Base-by-base conservation (phyloP, 1,140 invertebrate species). In the Cotesia vestalis region DNA sequence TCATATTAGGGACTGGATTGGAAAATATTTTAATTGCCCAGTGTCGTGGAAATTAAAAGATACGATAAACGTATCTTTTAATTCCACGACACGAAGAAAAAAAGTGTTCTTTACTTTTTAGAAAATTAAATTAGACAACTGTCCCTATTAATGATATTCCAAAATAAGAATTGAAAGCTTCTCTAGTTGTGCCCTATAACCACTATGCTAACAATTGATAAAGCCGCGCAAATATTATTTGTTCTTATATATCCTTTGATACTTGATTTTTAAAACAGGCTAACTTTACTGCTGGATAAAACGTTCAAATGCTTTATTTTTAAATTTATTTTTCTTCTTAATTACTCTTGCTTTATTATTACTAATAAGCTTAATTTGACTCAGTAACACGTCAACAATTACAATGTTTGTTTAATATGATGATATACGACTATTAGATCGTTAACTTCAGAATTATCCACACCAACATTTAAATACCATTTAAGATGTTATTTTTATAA, bases 11-110 rank as follows among this genome's bases (percentile, higher is more conserved):
- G 27, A 27, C 27, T 27, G 27, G 27, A 27, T 3, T 3, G 27
- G 27, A 55, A 55, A 55, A 55, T 14, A 55, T 14, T 55, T 55
- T n/a, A n/a, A 9, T 55, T 17, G n/a, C 12, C 55, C 59, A 66
- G 72, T 73, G 72, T 69, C 72, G 72, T 73, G 72, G 72, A 73
- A 73, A 68, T 59, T 59, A 62, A 34, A 38, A 73, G 55, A 61
- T 69, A 70, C 67, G 35, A 36, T 20, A 27, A 11, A 35, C 38
- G 60, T 57, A 69, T 59, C 60, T 4, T 14, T 40, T 62, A 68
- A 66, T 73, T 73, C 72, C 72, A 73, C 72, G 72, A 73, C 72
- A 73, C 72, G 67, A 73, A 17, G 5, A 34, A 64, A 35, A 17
- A 38, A 17, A 52, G 9, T 5, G 11, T 2, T 46, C 6, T 46